Evolutionary conservation across 2,797 vertebrate genomes (phyloP).

Genomic region (Buphagus erythrorhynchus): DNA sequence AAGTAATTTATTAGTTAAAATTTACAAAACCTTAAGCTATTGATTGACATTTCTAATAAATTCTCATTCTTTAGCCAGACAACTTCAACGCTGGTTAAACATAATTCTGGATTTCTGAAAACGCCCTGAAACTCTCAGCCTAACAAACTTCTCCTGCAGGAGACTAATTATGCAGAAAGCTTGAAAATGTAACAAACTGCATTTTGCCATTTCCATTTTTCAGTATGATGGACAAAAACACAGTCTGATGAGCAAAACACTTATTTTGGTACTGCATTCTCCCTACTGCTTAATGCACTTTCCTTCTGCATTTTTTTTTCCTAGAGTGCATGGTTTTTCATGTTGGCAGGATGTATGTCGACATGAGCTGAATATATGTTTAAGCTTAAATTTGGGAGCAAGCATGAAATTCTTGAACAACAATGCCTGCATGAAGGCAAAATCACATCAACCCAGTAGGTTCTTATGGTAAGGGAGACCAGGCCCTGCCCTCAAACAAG

Average conservation of each 20-base stretch:
- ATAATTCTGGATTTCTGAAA: not conserved
- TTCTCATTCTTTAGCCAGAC: not conserved
- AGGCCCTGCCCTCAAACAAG: not conserved
- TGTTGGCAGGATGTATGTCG: not conserved
- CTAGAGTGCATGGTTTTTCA: not conserved
- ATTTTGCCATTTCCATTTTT: not conserved
- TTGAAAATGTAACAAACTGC: not conserved
- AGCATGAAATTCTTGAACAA: not conserved
- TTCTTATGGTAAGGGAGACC: not conserved
- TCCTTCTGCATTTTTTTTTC: not conserved
- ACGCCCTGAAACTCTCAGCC: not conserved
- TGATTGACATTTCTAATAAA: not conserved
- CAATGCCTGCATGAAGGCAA: not conserved
- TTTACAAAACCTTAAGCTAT: not conserved
- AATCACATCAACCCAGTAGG: not conserved
- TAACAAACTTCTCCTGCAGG: not conserved
- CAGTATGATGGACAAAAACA: not conserved
- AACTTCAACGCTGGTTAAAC: not conserved
- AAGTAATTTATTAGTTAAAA: not conserved
- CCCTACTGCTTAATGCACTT: constrained; percentile 39
- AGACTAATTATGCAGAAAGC: not conserved
- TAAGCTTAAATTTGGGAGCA: not conserved
- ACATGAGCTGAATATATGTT: not conserved
- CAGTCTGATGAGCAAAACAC: constrained; percentile 25
- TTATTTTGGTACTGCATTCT: constrained; percentile 7